Base-by-base conservation (phyloP, 2,888 invertebrate species). In the Tachina lurida region DNA sequence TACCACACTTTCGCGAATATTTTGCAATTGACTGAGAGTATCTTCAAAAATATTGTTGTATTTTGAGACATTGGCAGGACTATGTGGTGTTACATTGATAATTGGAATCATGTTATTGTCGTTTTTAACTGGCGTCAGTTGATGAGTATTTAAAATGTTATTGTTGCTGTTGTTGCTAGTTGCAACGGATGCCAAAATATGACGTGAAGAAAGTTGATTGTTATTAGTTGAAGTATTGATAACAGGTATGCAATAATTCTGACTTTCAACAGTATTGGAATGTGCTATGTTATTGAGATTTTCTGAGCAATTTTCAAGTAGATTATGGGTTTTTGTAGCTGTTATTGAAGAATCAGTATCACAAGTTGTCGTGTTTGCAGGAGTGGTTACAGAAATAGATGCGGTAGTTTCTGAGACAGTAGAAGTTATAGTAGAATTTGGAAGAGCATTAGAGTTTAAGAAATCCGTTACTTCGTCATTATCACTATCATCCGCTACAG, bases 71-170 rank as follows among this genome's bases (percentile, higher is more conserved):
- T 94, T 95, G 84, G 97, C 97, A 13, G 97, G 97, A 88, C 97
- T 97, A 93, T 97, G 97, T 17, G 97, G 97, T 81, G 97, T 97
- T 87, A 97, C 97, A 93, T 97, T 97, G 91, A 97, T 97, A 81
- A 96, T 97, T 86, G 97, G 97, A 91, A 96, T 96, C 92, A 95
- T 93, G 84, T 91, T 93, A 87, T 90, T 90, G 87, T 90, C 90
- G 87, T 87, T 90, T 73, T 56, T 79, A 13, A 49, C 41, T 80
- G 49, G 52, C 74, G 49, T 8, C 31, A 19, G 13, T 12, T 54
- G 62, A 43, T 43, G 17, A 54, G 12, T 43, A 71, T 76, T 81
- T 17, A 49, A 58, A 45, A 31, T 43, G 76, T 70, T 91, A 68
- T 62, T 90, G 73, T 89, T 89, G 79, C 84, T 89, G 73, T 86